phyloP scores from a whole-genome alignment of 2,797 vertebrate species.

The Lithobates pipiens region DNA sequence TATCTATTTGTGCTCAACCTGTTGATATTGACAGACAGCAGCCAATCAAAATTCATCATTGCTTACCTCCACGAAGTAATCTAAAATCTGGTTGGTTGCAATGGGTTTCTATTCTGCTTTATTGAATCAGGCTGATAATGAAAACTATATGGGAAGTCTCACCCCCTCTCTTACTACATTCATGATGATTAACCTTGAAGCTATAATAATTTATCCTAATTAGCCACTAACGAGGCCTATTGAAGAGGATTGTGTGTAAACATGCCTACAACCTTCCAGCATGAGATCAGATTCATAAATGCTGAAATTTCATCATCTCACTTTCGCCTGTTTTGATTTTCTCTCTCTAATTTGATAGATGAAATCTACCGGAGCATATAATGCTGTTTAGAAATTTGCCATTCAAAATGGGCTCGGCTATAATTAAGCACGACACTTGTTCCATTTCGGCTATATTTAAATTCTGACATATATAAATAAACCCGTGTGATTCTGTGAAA shows the following conservation, averaged over 20 bases:
- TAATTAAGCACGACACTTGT: slow-evolving; percentile 47
- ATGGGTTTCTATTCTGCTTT: background rate
- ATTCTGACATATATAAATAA: slow-evolving; percentile 49
- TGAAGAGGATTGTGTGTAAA: slow-evolving; percentile 2
- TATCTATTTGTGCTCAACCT: too few species aligned
- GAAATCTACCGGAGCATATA: slow-evolving; percentile 44
- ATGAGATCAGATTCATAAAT: slow-evolving; percentile 4
- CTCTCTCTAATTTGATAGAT: slow-evolving; percentile 41
- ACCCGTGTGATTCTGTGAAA: slow-evolving; percentile 16
- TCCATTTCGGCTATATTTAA: slow-evolving; percentile 34
- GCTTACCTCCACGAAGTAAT: background rate
- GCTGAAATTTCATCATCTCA: slow-evolving; percentile 12
- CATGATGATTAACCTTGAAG: slow-evolving; percentile 5
- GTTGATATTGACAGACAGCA: too few species aligned
- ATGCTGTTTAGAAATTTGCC: slow-evolving; percentile 44
- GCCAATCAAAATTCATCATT: background rate
- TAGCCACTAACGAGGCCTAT: background rate
- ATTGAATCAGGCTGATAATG: background rate
- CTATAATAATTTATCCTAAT: background rate
- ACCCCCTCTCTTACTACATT: background rate
- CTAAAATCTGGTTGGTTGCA: background rate
- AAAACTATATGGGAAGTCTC: background rate
- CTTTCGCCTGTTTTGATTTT: slow-evolving; percentile 1
- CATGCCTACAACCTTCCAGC: background rate
- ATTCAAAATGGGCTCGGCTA: slow-evolving; percentile 23